phyloP scores from a whole-genome alignment of 2,797 vertebrate species.

The Megalops cyprinoides region DNA sequence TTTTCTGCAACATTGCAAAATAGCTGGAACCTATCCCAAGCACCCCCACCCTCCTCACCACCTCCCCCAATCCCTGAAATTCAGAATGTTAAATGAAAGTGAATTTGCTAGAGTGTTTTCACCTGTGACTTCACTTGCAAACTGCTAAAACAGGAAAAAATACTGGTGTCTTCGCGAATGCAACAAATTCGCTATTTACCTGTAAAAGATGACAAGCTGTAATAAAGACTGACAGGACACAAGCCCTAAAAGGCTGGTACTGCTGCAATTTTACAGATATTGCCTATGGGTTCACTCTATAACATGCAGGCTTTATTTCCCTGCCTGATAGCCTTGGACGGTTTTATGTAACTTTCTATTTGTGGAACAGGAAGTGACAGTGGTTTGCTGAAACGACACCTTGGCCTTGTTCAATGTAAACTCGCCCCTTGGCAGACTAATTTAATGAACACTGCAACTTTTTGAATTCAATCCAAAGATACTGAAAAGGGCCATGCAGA shows the following conservation, averaged over 20 bases:
- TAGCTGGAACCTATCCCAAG: too few relatives aligned
- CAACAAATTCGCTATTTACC: neutral
- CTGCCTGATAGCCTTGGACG: too few relatives aligned
- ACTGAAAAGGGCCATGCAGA: constrained; percentile 39
- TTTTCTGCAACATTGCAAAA: constrained; percentile 4
- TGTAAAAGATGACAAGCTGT: neutral
- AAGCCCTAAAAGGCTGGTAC: constrained; percentile 12
- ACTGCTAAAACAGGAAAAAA: neutral
- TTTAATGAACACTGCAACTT: constrained; percentile 47
- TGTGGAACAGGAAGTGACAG: too few relatives aligned
- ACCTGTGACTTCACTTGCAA: neutral
- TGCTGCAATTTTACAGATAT: constrained; percentile 34
- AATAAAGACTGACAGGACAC: neutral
- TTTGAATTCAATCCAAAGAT: constrained; percentile 46
- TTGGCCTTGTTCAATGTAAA: constrained; percentile 44
- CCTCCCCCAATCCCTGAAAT: neutral
- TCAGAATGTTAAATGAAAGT: neutral
- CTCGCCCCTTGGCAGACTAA: constrained; percentile 47
- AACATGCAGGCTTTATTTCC: too few relatives aligned
- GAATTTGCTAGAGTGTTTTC: neutral
- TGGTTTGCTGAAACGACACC: too few relatives aligned
- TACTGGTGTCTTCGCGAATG: neutral
- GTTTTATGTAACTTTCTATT: too few relatives aligned
- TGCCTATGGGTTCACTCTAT: too few relatives aligned
- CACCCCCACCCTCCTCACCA: too few relatives aligned